These are phyloP conservation scores for Aphodius granarius DNA, from an alignment of 2,888 invertebrate species.

Conservation along the genomic window DNA sequence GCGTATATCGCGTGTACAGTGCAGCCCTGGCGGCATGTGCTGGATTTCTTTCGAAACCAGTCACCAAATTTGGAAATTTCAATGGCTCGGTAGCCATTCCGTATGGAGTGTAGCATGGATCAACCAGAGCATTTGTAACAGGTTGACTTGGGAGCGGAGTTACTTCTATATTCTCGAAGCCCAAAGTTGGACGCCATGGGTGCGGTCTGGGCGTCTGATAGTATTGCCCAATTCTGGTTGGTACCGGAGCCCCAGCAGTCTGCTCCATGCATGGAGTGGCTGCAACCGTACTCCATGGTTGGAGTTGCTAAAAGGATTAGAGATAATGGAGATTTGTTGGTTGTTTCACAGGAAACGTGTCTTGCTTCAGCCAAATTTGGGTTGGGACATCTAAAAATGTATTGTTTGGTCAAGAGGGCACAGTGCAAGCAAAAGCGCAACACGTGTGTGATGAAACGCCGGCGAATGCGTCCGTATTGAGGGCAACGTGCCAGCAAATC, in stretches of 20 bases:
- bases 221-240: constrained; percentile 68
- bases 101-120: constrained; percentile 67
- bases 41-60: constrained; percentile 80
- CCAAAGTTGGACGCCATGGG: constrained; percentile 79
- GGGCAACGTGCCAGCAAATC: too few species aligned
- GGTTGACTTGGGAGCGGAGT: constrained; percentile 74
- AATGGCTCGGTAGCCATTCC: constrained; percentile 77
- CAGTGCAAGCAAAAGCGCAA: too few species aligned
- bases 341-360: constrained; percentile 1
- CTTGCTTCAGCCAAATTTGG: too few species aligned
- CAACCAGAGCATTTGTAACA: constrained; percentile 73
- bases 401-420: too few species aligned
- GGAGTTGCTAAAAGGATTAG: constrained; percentile 66
- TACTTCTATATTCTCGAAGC: constrained; percentile 76
- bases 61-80: constrained; percentile 80
- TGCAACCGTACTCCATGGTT: constrained; percentile 63
- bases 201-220: constrained; percentile 74
- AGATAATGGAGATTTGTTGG: constrained; percentile 27
- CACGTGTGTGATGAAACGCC: too few species aligned
- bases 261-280: constrained; percentile 68
- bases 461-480: too few species aligned
- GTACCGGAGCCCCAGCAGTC: constrained; percentile 62
- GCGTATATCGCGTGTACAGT: constrained; percentile 87
- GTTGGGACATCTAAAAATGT: too few species aligned
- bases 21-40: constrained; percentile 82